Evolutionary conservation across 2,888 invertebrate species (phyloP).

Genomic region (Brachylomia viminalis): DNA sequence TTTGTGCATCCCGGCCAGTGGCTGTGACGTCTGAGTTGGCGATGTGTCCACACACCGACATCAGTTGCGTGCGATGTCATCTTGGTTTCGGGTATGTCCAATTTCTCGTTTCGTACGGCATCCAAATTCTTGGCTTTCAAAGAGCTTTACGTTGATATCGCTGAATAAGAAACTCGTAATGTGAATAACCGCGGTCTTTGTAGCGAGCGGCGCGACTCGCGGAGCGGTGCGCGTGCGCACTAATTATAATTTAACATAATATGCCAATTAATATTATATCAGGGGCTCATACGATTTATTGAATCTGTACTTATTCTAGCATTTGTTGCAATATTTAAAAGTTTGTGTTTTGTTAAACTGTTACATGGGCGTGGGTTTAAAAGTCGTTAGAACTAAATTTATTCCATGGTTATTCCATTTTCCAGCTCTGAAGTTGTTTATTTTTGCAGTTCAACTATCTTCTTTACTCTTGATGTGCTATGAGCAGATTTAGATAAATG

Average conservation of each 20-base stretch:
- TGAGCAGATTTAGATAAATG: constrained; percentile 44
- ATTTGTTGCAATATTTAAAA: constrained; percentile 22
- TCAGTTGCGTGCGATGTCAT: constrained; percentile 78
- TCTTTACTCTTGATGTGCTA: constrained; percentile 44
- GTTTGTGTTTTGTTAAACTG: constrained; percentile 26
- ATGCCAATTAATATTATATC: constrained; percentile 32
- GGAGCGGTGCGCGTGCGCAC: constrained; percentile 35
- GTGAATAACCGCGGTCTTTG: constrained; percentile 54
- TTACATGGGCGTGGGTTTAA: constrained; percentile 40
- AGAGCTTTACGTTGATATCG: constrained; percentile 67
- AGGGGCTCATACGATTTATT: constrained; percentile 8
- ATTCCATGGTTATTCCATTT: constrained; percentile 50
- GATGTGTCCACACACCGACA: constrained; percentile 73
- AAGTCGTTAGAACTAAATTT: constrained; percentile 52
- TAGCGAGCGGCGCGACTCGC: constrained; percentile 58
- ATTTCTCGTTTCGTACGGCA: constrained; percentile 72
- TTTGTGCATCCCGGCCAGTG: constrained; percentile 69
- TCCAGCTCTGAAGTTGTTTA: constrained; percentile 51
- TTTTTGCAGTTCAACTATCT: constrained; percentile 53
- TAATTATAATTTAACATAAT: constrained; percentile 33
- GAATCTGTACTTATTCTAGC: constrained; percentile 15
- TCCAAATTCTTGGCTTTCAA: constrained; percentile 73
- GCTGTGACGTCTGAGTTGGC: constrained; percentile 81
- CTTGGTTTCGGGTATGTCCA: constrained; percentile 86
- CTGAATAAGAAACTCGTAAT: constrained; percentile 62